Evolutionary conservation across 2,888 invertebrate species (phyloP), one percentile per base, ranked within the genome.

Genomic region (Hetaerina titia): DNA sequence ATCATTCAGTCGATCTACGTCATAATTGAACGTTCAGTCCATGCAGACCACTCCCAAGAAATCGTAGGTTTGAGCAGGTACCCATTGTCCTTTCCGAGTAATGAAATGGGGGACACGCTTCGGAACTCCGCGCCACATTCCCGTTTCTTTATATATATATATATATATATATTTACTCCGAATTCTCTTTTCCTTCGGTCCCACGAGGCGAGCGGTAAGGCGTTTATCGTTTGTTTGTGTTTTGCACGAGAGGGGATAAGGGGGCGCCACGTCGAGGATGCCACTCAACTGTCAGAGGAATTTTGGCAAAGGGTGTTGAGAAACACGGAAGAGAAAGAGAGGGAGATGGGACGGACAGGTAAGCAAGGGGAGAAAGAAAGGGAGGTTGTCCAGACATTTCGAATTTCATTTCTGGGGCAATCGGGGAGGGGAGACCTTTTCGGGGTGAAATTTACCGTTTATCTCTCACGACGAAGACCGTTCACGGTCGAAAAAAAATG

Each of bases 181-280:
- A 7, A 13, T 31, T 31, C 81, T 31, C 81, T 5, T 31, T 31
- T 25, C 11, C 31, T 25, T 81, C 25, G 9, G 11, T 81, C 13
- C 81, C 81, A 25, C 81, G 31, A 13, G 11, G 31, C 81, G 31
- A 25, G 81, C 25, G 13, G 81, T 31, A 31, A 31, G 81, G 81
- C 81, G 81, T 81, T 81, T 81, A 31, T 81, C 81, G 81, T 81
- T 81, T 81, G 81, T 81, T 81, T 81, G 81, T 81, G 81, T 81
- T 81, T 81, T 25, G 81, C 81, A 25, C 9, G 25, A 81, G 81
- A 31, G 13, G n/a, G 7, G 81, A 11, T 4, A 69, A 11, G 81
- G 81, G 81, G 81, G 31, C 31, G 31, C 81, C 31, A 9, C 31
- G 31, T 31, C 31, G 81, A 81, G 11, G 31, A 81, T 31, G 81